phyloP scores from a whole-genome alignment of 2,113 vertebrate genomes.

The Recurvirostra avosetta region DNA sequence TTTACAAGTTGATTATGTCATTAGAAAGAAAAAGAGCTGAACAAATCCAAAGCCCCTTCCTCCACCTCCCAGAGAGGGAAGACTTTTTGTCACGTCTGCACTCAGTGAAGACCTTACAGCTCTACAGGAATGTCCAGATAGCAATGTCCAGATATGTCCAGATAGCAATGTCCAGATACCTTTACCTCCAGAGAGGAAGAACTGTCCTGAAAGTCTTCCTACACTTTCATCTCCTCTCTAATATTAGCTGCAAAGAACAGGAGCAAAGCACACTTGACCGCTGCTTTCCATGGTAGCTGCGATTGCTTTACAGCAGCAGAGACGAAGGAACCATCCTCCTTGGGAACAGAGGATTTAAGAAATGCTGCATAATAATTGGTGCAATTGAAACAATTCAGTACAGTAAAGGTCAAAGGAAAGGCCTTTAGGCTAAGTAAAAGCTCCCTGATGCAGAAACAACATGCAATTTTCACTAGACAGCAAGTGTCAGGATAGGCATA shows the following conservation, averaged over 20 bases:
- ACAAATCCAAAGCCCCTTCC: neutral
- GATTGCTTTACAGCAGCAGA: neutral
- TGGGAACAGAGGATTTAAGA: neutral
- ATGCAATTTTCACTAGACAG: neutral
- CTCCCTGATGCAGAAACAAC: conserved; percentile 3
- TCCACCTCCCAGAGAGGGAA: neutral
- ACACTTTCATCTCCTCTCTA: neutral
- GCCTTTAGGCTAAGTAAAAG: neutral
- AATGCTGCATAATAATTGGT: neutral
- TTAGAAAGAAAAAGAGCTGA: neutral
- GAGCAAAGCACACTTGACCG: neutral
- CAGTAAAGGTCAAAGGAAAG: conserved; percentile 7
- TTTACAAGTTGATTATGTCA: neutral
- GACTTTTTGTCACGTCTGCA: neutral
- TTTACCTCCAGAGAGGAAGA: neutral
- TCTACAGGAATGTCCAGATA: neutral
- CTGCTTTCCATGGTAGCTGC: neutral
- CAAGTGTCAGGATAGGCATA: neutral
- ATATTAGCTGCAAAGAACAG: neutral
- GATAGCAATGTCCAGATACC: too few species aligned
- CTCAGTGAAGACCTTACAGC: neutral
- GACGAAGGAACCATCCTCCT: neutral
- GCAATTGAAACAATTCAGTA: neutral
- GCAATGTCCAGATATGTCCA: neutral
- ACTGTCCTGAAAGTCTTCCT: neutral